Base-by-base conservation (phyloP, 2,888 invertebrate genomes). In the Iselma pallidipennis region DNA sequence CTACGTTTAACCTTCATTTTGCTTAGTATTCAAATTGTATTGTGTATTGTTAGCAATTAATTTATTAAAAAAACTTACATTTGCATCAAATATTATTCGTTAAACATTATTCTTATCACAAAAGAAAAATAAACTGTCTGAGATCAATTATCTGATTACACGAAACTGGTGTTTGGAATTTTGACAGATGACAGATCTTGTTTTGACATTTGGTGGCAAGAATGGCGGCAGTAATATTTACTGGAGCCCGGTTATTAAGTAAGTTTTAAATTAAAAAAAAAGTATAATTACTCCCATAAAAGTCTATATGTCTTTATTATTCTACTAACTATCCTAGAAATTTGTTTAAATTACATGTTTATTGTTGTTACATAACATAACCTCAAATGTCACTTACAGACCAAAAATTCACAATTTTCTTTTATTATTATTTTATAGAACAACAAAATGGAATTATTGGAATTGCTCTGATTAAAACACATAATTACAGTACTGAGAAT, bases 401-500 rank as follows among this genome's bases (percentile, higher is more conserved):
- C n/a, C 12, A 12, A 5, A 29, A 1, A 4, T 29, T 29, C 5
- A n/a, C n/a, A n/a, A n/a, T n/a, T 33, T 2, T 10, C 10, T 51
- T 56, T n/a, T 53, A 56, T 55, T 12, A 9, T 21, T 33, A 7
- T 74, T n/a, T n/a, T 74, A 61, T 52, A 80, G 80, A 72, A 61
- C 76, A 76, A 65, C 76, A 77, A 66, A 67, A 70, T 61, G 80
- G 79, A 59, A 55, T 77, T 42, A 64, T 80, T 55, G 74, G 79
- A 25, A 70, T 81, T 28, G 75, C 80, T 7, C 77, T 74, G 59
- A 71, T 81, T 29, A 74, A 74, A 51, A 59, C 72, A 54, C 70
- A 79, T 55, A 78, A 84, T 59, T 88, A 88, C 74, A 85, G 86
- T 72, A 83, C 85, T 0, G 86, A 87, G 64, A 75, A 74, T 21